phyloP scores from a whole-genome alignment of 2,888 invertebrate species.

The Lasiommata megera region DNA sequence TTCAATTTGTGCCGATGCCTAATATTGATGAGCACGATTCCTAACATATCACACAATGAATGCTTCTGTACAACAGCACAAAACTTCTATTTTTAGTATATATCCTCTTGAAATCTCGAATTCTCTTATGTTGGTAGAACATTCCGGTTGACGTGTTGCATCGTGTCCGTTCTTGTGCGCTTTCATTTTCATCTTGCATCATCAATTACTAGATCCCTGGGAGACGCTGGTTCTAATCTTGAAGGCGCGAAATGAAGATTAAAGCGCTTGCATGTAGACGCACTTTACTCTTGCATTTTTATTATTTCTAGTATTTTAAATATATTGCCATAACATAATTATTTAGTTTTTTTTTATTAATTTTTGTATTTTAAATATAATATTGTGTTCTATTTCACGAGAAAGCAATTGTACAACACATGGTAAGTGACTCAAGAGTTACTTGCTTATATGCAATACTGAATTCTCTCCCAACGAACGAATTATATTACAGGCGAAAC shows the following conservation, averaged over 20 bases:
- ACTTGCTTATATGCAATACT: not conserved
- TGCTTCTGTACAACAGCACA: not conserved
- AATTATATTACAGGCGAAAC: not conserved
- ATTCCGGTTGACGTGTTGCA: slow-evolving; percentile 18
- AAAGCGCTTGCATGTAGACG: not conserved
- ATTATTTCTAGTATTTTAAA: slow-evolving; percentile 11
- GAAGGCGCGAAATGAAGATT: not conserved
- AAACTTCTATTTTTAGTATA: not conserved
- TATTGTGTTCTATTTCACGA: not conserved
- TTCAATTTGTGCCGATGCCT: not conserved
- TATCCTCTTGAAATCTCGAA: not conserved
- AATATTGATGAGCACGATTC: slow-evolving; percentile 4
- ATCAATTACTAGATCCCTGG: not conserved
- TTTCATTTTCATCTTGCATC: not conserved
- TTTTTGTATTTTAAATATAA: not conserved
- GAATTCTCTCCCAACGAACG: not conserved
- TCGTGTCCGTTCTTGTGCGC: not conserved
- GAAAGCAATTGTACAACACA: not conserved
- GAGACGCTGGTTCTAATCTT: no score
- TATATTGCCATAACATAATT: slow-evolving; percentile 9
- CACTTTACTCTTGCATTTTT: slow-evolving; percentile 21
- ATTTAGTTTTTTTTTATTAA: not conserved
- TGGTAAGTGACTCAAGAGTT: not conserved
- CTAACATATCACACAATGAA: slow-evolving; percentile 17
- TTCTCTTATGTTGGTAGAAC: slow-evolving; percentile 1